These are phyloP conservation scores for Prorops nasuta DNA, from an alignment of 1,140 invertebrate genomes.

Conservation along the genomic window DNA sequence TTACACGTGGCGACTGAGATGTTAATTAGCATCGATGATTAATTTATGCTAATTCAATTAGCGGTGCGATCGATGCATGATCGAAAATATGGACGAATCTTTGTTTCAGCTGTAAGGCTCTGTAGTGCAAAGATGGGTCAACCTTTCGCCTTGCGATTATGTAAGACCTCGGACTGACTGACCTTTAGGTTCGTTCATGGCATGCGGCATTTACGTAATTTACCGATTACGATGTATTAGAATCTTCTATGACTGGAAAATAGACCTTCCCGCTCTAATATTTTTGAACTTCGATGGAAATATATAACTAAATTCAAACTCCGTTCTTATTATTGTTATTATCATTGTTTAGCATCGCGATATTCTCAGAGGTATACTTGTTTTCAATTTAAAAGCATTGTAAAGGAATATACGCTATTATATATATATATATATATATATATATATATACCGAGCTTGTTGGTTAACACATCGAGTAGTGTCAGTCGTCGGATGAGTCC, in stretches of 20 bases:
- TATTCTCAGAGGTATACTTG: no score
- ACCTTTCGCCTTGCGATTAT: constrained; percentile 41
- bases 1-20: no score
- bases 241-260: constrained; percentile 30
- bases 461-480: no score
- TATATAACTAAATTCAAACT: background rate
- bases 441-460: no score
- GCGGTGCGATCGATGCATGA: no score
- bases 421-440: no score
- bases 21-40: no score
- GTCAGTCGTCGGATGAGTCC: no score
- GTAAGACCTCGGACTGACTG: constrained; percentile 38
- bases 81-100: constrained; percentile 28
- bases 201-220: constrained; percentile 43
- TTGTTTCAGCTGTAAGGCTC: constrained; percentile 28
- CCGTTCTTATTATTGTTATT: background rate
- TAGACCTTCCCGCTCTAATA: constrained; percentile 28
- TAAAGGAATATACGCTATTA: no score
- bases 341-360: no score
- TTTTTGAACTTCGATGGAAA: constrained; percentile 17
- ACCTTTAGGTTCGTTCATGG: constrained; percentile 41
- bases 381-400: no score
- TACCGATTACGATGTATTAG: constrained; percentile 41
- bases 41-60: no score
- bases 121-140: constrained; percentile 36